Evolutionary conservation across 2,797 vertebrate genomes (phyloP), one percentile per base, ranked within the genome.

Genomic region (Sebastolobus alascanus): DNA sequence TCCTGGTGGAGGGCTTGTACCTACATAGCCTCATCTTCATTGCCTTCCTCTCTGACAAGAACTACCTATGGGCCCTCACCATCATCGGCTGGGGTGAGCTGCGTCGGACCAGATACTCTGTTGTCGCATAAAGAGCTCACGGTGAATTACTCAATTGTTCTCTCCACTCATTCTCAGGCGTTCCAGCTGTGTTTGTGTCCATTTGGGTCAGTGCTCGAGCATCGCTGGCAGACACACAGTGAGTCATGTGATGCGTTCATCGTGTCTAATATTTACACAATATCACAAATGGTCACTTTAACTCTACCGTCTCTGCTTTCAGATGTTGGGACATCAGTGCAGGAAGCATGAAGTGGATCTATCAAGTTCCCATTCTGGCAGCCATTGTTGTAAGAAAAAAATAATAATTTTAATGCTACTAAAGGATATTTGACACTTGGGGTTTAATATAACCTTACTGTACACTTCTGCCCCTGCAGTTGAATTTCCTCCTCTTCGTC

Each of bases 1-100:
- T 98, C 87, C 93, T 98, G 84, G 97, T 98, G 89, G 97, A 98
- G 93, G 97, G 97, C 1, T 92, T 98, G 77, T 98, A 98, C 90
- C 91, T 98, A 22, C 97, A 98, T 75, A 98, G 97, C 78, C 95
- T 98, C 68, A 98, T 98, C 93, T 98, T 98, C 94, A 98, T 98
- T 97, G 97, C 97, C 84, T 98, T 98, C 90, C 94, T 98, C 46
- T 97, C 97, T 6, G 97, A 97, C 90, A 97, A 97, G 91, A 97
- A 93, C 92, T 98, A 97, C 93, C 90, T 98, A 43, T 97, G 97
- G 96, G 97, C 96, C 55, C 96, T 98, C 70, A 97, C 94, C 77
- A 95, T 98, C 95, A 97, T 97, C 0, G 97, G 97, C 63, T 98
- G 97, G 97, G 97, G 97, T 98, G 79, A 95, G 95, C 18, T 1